Percentiles rank a stretch among this genome's conserved stretches.
These are phyloP conservation scores for Brachypterus glaber DNA, from an alignment of 2,888 invertebrate species.

Conservation along the genomic window DNA sequence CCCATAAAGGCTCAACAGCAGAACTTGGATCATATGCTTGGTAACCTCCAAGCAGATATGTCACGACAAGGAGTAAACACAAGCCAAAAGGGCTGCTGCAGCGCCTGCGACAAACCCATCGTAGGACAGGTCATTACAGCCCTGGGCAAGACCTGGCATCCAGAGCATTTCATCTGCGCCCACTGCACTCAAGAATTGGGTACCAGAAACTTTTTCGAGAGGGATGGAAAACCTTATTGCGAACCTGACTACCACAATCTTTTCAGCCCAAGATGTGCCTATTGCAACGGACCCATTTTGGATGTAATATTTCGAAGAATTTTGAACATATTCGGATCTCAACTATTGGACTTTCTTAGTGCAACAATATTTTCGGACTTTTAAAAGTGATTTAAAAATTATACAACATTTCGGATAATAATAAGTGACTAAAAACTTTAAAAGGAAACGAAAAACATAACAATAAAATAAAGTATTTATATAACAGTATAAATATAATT, in stretches of 20 bases:
- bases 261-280: conserved; percentile 96
- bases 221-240: conserved; percentile 95
- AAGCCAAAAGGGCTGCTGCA: conserved; percentile 98
- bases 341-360: too few species aligned
- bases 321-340: too few species aligned
- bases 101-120: conserved; percentile 96
- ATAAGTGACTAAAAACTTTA: conserved; percentile 2
- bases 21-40: conserved; percentile 72
- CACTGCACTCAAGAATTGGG: conserved; percentile 96
- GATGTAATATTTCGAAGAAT: conserved; percentile 73
- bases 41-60: conserved; percentile 92
- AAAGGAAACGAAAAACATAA: too few species aligned
- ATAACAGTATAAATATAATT: too few species aligned
- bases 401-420: not conserved
- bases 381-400: too few species aligned
- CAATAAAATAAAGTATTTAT: too few species aligned
- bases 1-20: conserved; percentile 46
- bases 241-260: conserved; percentile 97
- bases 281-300: conserved; percentile 97
- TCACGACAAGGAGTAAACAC: conserved; percentile 97
- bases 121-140: conserved; percentile 98
- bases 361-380: too few species aligned
- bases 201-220: conserved; percentile 96
- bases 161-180: conserved; percentile 96
- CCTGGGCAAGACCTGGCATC: conserved; percentile 97